Conservation (phyloP, 2,113 vertebrate genomes). For the Sarotherodon lohbergeri region DNA sequence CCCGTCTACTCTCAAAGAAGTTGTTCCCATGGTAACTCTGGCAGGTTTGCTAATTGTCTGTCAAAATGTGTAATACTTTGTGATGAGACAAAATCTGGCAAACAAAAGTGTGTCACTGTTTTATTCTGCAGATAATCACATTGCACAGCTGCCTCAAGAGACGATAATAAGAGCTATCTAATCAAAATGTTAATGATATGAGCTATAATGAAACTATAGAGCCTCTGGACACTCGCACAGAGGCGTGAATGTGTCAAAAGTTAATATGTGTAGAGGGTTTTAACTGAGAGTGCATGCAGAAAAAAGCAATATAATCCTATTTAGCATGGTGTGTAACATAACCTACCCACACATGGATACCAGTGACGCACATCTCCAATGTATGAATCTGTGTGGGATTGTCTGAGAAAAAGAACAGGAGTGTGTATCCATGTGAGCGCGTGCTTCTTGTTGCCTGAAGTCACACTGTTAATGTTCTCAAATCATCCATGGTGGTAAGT, state of each 20-base stretch:
- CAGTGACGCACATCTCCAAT: constrained; percentile 8
- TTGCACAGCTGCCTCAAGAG: not conserved
- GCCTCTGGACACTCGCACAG: not conserved
- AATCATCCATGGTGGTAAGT: not conserved
- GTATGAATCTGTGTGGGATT: not conserved
- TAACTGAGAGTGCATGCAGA: not conserved
- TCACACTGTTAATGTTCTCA: not conserved
- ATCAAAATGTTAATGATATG: constrained; percentile 25
- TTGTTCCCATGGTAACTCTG: constrained; percentile 55
- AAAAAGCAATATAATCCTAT: constrained; percentile 32
- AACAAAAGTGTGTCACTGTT: not conserved
- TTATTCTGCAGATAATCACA: constrained; percentile 1
- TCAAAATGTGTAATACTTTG: constrained; percentile 26
- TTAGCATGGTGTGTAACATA: constrained; percentile 15
- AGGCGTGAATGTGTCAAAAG: not conserved
- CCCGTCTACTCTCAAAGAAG: constrained; percentile 18
- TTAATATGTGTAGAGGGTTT: not conserved
- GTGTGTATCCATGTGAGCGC: not conserved
- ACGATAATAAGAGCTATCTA: not conserved
- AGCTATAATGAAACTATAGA: constrained; percentile 14
- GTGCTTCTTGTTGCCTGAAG: not conserved
- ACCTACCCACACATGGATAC: constrained; percentile 26
- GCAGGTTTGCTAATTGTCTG: constrained; percentile 32
- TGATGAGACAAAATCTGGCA: not conserved
- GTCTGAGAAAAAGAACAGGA: not conserved